Conservation (phyloP, 2,888 invertebrate genomes). For the Anorthoa munda region DNA sequence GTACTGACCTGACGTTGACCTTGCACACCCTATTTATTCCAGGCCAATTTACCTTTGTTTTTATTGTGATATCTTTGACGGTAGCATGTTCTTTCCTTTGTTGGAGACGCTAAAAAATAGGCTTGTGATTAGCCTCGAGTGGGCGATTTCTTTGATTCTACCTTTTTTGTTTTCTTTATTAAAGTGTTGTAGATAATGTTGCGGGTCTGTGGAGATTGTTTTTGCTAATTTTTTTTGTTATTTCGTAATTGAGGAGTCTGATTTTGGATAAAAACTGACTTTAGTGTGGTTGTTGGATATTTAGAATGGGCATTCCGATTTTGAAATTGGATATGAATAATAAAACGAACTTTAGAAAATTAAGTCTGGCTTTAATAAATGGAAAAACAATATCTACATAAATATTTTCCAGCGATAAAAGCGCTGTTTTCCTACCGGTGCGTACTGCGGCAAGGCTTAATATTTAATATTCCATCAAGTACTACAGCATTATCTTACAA, state of each 20-base stretch:
- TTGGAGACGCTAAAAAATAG: constrained; percentile 54
- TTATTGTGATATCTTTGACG: constrained; percentile 65
- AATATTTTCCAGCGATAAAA: constrained; percentile 12
- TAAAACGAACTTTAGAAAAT: constrained; percentile 33
- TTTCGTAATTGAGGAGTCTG: constrained; percentile 25
- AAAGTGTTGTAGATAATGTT: constrained; percentile 47
- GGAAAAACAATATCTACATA: constrained; percentile 19
- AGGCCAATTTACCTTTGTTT: constrained; percentile 65
- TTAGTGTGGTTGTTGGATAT: no score
- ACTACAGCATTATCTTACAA: constrained; percentile 26
- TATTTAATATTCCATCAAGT: constrained; percentile 45
- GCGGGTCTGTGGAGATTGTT: constrained; percentile 22
- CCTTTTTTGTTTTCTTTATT: constrained; percentile 53
- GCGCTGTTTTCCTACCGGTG: background rate
- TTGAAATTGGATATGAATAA: constrained; percentile 13
- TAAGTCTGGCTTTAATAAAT: constrained; percentile 23
- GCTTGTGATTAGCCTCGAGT: constrained; percentile 49
- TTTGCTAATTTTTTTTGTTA: constrained; percentile 44
- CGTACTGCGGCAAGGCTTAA: constrained; percentile 11
- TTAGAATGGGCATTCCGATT: no score
- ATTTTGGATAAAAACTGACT: constrained; percentile 32
- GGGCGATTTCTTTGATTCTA: constrained; percentile 49
- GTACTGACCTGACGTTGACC: constrained; percentile 66
- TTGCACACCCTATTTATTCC: constrained; percentile 61
- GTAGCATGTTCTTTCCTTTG: constrained; percentile 59